These are phyloP conservation scores for Hesperophylax magnus DNA, from an alignment of 1,140 invertebrate genomes.

Conservation along the genomic window DNA sequence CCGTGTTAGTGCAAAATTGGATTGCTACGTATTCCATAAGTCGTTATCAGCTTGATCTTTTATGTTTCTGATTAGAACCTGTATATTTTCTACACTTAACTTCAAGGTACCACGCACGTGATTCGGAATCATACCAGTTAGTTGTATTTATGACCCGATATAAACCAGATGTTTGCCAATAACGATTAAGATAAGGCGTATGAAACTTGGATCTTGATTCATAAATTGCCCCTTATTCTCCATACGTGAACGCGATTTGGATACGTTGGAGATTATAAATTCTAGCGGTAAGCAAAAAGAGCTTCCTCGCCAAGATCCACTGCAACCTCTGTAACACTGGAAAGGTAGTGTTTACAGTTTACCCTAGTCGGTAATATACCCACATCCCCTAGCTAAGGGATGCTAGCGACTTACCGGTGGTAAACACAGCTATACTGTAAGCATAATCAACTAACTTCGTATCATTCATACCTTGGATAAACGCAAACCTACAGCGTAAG, in stretches of 20 bases:
- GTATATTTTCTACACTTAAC: too few relatives aligned
- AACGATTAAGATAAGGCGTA: too few relatives aligned
- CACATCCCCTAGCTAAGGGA: neutral
- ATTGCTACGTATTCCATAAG: too few relatives aligned
- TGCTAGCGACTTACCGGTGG: slow-evolving; percentile 7
- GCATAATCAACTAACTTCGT: slow-evolving; percentile 28
- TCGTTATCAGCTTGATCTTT: too few relatives aligned
- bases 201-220: too few relatives aligned
- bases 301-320: neutral
- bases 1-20: too few relatives aligned
- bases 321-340: neutral
- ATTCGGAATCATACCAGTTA: too few relatives aligned
- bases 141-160: too few relatives aligned
- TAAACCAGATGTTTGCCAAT: too few relatives aligned
- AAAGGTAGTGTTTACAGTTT: slow-evolving; percentile 2
- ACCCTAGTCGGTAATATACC: slow-evolving; percentile 1
- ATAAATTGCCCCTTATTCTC: too few relatives aligned
- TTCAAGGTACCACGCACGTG: too few relatives aligned
- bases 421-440: slow-evolving; percentile 17
- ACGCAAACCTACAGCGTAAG: neutral
- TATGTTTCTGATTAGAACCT: too few relatives aligned
- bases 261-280: neutral
- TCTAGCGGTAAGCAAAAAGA: neutral
- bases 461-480: slow-evolving; percentile 25
- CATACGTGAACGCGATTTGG: neutral